Base-by-base conservation (phyloP, 2,888 invertebrate genomes). In the Kryphioiulus occultus region DNA sequence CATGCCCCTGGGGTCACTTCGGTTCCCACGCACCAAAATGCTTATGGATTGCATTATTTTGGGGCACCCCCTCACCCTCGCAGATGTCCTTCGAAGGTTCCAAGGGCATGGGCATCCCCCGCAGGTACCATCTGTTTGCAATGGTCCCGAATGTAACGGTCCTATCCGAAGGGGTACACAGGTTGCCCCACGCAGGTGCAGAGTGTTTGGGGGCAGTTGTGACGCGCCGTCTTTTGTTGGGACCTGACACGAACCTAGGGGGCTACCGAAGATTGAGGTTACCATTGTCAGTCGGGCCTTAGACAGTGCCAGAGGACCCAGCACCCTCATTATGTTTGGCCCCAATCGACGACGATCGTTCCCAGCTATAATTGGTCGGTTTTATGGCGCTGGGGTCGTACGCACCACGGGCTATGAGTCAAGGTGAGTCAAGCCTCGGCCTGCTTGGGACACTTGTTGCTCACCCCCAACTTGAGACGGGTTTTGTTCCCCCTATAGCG, bases 391-490 rank as follows among this genome's bases (percentile, higher is more conserved):
- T 22, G 68, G 68, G 68, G 68, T 59, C 53, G 17, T 1, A 59
- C 53, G n/a, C 53, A 59, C 68, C 68, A 68, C 22, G 68, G 68
- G 68, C 68, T 68, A 68, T 68, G 68, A 68, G 68, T 68, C 68
- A 68, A 68, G 68, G 22, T 68, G 68, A 68, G 68, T 68, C 68
- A 68, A 68, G 22, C 68, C 53, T 35, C 35, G 7, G 35, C 35
- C 35, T 35, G 35, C n/a, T 53, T 53, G 68, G 68, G 68, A 22
- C 68, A 68, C 68, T 68, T 68, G 68, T 68, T 68, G 68, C 68
- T 68, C n/a, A 68, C 68, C 68, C 9, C 68, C 9, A 68, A 68
- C 68, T 68, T 68, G 68, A 68, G 68, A 68, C 68, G 68, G 22
- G 68, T 68, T 68, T 68, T 68, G 68, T 68, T 68, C 68, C 68